Evolutionary conservation across 2,797 vertebrate genomes (phyloP), one percentile per base, ranked within the genome.

Genomic region (Labeo calbasu): DNA sequence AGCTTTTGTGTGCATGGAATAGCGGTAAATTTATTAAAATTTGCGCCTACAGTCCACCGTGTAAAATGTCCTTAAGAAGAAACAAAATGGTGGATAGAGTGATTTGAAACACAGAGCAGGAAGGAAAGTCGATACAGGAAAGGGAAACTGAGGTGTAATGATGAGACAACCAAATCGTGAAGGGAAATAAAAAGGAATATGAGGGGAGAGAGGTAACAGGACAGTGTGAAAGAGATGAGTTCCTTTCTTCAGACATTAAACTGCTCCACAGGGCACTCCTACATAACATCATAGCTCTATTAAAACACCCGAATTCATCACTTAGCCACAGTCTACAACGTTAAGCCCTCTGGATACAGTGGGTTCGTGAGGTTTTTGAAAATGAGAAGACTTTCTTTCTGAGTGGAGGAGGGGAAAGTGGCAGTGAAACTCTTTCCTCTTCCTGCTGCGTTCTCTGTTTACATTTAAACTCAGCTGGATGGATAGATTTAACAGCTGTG

Each of bases 181-280:
- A 21, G 57, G 48, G 50, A 65, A 85, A 77, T 46, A 51, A 82
- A 81, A 73, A 32, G n/a, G 15, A 66, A 66, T 48, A 77, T 53
- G 32, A 32, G 53, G 32, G 66, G 57, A 9, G 55, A 69, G 72
- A 83, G 48, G 21, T 73, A 84, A 76, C 48, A 76, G 71, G 84
- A 76, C 50, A 55, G 59, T 65, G 77, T n/a, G 36, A 65, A 77
- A 85, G 70, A 76, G 63, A 85, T 77, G 82, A 9, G 46, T 84
- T 76, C 23, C 48, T 51, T 79, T 63, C 75, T 75, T 69, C 61
- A 77, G 77, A 80, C 82, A 53, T 77, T 84, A 77, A 86, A 86
- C 77, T 81, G 57, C 53, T 81, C 85, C 46, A 53, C 21, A 36
- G 77, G 81, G 77, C 17, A 68, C 61, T 83, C 43, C 55, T 17